Evolutionary conservation across 2,113 vertebrate species (phyloP), one percentile per base, ranked within the genome.

Genomic region (Lonchura striata): DNA sequence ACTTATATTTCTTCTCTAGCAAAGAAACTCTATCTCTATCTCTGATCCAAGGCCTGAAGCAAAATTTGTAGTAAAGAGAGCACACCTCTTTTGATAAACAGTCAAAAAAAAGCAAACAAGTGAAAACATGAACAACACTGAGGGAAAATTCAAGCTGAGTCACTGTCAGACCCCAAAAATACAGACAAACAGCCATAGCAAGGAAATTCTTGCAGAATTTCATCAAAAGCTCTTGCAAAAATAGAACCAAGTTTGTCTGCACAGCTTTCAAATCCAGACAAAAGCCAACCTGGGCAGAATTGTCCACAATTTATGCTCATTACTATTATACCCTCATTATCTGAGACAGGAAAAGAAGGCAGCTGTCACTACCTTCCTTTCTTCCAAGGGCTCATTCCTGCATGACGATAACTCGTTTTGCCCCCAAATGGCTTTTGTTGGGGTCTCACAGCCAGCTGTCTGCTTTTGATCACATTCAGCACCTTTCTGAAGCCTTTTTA

Each of bases 201-300:
- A 71, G 52, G 47, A 60, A 90, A 72, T 53, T 75, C 42, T 54
- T 86, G 63, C 18, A 82, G 39, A 59, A 81, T 78, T 86, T 82
- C 5, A 72, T 64, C 54, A 63, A 22, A 23, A 79, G 11, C 20
- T 75, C 24, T 60, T 66, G 49, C 23, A 64, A 75, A 69, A 83
- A 53, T 35, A 41, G 14, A 71, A 56, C 10, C 21, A 35, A 50
- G 42, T 37, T 65, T 49, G 9, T 50, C 28, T 52, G 22, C 53
- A 64, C 28, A 60, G 65, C 49, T 85, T 81, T 76, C 53, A 60
- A 52, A 52, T 20, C 30, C 41, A 63, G 44, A 30, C 19, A 79
- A 75, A 74, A 89, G n/a, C 21, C 2, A 1, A 41, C 4, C 37
- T 44, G 23, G 57, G 46, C 41, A 89, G 57, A 76, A 56, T 1